Percentiles rank a stretch among this genome's conserved stretches.
These are phyloP conservation scores for Parapristionchus giblindavisi DNA, from an alignment of 2,888 invertebrate genomes.

Conservation along the genomic window DNA sequence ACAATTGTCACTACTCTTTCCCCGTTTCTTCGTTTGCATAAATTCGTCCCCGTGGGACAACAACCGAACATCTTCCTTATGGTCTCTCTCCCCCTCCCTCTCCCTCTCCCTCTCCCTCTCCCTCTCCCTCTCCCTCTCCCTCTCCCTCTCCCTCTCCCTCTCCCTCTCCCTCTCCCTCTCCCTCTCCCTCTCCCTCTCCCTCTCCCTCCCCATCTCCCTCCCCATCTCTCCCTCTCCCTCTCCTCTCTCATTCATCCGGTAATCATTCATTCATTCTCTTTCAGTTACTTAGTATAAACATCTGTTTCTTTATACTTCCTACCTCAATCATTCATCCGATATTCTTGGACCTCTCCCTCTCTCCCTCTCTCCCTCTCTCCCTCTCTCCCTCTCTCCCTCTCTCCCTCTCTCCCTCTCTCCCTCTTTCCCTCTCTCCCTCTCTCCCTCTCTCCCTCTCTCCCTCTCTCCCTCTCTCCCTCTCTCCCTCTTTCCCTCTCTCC, in stretches of 20 bases:
- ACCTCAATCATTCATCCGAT: not conserved
- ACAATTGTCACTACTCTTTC: not conserved
- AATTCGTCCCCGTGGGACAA: not conserved
- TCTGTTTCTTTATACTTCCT: not conserved
- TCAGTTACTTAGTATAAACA: not conserved
- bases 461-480: no score
- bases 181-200: constrained; percentile 2
- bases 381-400: no score
- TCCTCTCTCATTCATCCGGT: not conserved
- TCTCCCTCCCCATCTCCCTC: not conserved
- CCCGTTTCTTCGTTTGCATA: not conserved
- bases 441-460: no score
- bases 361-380: no score
- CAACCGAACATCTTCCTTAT: constrained; percentile 4
- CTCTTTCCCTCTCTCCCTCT: no score
- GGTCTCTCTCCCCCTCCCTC: not conserved
- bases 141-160: constrained; percentile 16
- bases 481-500: no score
- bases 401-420: no score
- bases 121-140: not conserved
- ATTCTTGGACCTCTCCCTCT: not conserved
- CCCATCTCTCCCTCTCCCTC: constrained; percentile 21
- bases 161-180: constrained; percentile 10
- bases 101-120: not conserved
- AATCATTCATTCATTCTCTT: not conserved